phyloP scores from a whole-genome alignment of 2,888 invertebrate species.

The Eupithecia subfuscata region DNA sequence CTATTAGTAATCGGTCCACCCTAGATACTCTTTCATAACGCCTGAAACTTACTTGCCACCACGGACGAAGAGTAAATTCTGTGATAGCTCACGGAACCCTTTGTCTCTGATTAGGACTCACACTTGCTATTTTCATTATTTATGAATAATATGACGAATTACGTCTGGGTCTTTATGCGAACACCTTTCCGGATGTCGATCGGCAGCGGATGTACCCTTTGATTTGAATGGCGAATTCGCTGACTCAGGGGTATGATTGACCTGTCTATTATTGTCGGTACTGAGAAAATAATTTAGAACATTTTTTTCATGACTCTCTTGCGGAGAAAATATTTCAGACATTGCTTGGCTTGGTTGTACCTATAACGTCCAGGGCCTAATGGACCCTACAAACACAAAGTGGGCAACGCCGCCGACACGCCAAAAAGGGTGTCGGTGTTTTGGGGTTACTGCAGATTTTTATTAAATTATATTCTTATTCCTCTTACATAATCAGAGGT shows the following conservation, averaged over 20 bases:
- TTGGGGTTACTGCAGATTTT: too few relatives aligned
- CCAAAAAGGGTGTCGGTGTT: too few relatives aligned
- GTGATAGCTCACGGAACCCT: neutral
- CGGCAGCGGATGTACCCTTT: constrained; percentile 74
- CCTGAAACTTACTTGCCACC: neutral
- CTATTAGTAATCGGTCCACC: neutral
- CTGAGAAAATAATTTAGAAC: neutral
- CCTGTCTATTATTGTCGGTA: constrained; percentile 1
- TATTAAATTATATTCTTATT: too few relatives aligned
- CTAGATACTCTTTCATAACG: neutral
- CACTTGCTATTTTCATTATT: constrained; percentile 51
- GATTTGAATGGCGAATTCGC: constrained; percentile 54
- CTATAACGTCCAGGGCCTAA: too few relatives aligned
- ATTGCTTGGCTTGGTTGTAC: too few relatives aligned
- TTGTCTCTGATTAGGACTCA: neutral
- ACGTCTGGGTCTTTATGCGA: constrained; percentile 74
- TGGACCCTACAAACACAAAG: too few relatives aligned
- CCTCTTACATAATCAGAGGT: too few relatives aligned
- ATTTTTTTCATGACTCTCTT: neutral
- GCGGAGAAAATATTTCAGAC: neutral
- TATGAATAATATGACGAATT: constrained; percentile 84
- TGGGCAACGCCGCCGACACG: too few relatives aligned
- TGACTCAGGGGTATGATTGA: constrained; percentile 37
- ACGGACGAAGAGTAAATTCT: neutral
- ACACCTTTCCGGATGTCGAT: constrained; percentile 81